These are phyloP conservation scores for Pristionchus japonicus DNA, from an alignment of 2,888 invertebrate genomes.

Conservation along the genomic window DNA sequence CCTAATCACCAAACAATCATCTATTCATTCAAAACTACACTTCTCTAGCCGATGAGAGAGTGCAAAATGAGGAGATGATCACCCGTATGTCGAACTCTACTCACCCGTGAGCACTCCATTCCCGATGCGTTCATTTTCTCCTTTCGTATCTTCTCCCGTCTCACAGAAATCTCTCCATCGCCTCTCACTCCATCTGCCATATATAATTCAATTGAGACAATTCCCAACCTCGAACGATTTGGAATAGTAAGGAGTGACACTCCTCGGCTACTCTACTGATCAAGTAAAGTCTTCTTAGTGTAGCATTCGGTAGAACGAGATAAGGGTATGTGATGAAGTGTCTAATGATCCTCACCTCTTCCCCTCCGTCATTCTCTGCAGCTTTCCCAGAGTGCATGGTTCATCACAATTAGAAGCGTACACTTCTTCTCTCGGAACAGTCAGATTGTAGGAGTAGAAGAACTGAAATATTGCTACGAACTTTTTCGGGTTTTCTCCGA, in stretches of 20 bases:
- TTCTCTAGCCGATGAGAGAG: no score
- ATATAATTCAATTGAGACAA: neutral
- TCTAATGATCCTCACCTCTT: slow-evolving; percentile 15
- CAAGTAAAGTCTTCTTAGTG: no score
- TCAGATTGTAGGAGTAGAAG: neutral
- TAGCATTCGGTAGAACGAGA: no score
- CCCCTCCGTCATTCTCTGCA: slow-evolving; percentile 40
- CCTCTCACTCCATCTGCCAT: slow-evolving; percentile 5
- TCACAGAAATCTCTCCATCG: slow-evolving; percentile 44
- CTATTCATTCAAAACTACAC: no score
- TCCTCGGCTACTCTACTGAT: neutral
- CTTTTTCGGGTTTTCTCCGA: no score
- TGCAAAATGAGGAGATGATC: no score
- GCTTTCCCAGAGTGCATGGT: slow-evolving; percentile 17
- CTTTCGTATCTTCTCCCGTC: neutral
- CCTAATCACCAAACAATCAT: no score
- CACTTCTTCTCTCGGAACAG: neutral
- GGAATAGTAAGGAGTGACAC: neutral
- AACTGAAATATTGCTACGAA: neutral
- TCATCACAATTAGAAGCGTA: neutral
- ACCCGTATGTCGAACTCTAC: no score
- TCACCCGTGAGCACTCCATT: slow-evolving; percentile 40
- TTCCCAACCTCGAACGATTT: neutral
- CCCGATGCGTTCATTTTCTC: neutral
- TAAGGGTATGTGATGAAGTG: neutral